Percentiles rank a stretch among this genome's conserved stretches.
These are phyloP conservation scores for Bombus balteatus DNA, from an alignment of 1,140 invertebrate species.

Conservation along the genomic window DNA sequence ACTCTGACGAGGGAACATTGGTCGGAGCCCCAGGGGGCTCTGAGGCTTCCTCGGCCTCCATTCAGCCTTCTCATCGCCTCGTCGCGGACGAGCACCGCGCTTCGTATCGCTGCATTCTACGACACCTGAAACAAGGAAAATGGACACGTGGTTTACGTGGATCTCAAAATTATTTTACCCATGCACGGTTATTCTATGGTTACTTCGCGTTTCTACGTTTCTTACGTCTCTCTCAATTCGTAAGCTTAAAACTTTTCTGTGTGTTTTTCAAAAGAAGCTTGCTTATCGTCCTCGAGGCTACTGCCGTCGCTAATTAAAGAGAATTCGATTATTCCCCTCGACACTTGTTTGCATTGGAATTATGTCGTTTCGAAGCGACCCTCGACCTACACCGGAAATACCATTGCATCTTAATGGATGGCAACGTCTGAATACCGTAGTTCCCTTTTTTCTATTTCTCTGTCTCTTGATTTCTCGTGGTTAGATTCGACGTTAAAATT, in stretches of 20 bases:
- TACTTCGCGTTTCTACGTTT: too few species aligned
- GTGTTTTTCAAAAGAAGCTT: background rate
- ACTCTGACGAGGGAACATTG: slow-evolving; percentile 69
- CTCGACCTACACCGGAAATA: background rate
- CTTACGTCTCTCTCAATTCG: too few species aligned
- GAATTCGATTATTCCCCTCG: background rate
- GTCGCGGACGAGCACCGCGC: slow-evolving; percentile 64
- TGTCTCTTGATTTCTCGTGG: background rate
- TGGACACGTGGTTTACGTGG: background rate
- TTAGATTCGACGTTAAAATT: background rate
- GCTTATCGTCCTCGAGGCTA: background rate
- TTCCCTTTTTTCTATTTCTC: background rate
- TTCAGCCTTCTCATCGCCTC: slow-evolving; percentile 80
- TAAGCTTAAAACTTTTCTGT: background rate
- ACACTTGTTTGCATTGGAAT: slow-evolving; percentile 6
- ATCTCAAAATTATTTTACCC: background rate
- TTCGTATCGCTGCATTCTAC: slow-evolving; percentile 71
- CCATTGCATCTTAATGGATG: background rate
- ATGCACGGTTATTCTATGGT: background rate
- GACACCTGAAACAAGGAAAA: slow-evolving; percentile 65
- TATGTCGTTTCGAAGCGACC: background rate
- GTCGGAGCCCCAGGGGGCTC: slow-evolving; percentile 80
- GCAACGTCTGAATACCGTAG: background rate
- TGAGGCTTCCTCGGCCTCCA: slow-evolving; percentile 81
- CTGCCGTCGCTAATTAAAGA: background rate